Base-by-base conservation (phyloP, 2,797 vertebrate genomes). In the Amniataba percoides region DNA sequence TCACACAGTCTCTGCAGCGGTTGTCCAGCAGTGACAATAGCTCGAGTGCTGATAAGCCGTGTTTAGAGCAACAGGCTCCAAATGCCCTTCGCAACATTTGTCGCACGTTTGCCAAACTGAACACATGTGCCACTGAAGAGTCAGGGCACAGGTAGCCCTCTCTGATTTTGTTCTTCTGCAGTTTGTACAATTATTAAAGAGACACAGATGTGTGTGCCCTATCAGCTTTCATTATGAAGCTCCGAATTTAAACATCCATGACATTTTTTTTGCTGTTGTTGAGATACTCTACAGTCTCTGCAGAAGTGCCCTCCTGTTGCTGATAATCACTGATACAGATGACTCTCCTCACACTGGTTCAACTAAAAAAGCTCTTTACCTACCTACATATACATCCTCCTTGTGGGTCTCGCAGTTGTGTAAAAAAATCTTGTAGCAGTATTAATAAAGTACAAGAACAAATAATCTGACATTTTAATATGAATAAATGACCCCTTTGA, bases 41-140 rank as follows among this genome's bases (percentile, higher is more conserved):
- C 83, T 73, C 13, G 19, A 70, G 71, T 7, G 42, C 74, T 53
- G 88, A 95, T 94, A 92, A 93, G 83, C 40, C 25, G 1, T n/a
- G 82, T 82, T 87, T 25, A 31, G 68, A 77, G 77, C 71, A 62
- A 43, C 85, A 43, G 61, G 52, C 45, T 77, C 64, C 68, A 53
- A 77, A 79, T 58, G 57, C 45, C 74, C 63, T 46, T 73, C 31
- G 7, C 23, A 48, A 53, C 69, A 73, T 82, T 74, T 63, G 27
- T 86, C 39, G 42, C 62, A 43, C 34, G 19, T 64, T 71, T 34
- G 6, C 14, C 31, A 48, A 59, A 36, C 13, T 16, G 7, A 77
- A 63, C 34, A 14, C 25, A 21, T 42, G 25, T n/a, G 48, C 18
- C 40, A 31, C 0, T 51, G 25, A 58, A 62, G 59, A 65, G 59